phyloP scores from a whole-genome alignment of 2,888 invertebrate species.

The Heliconius ismenius region DNA sequence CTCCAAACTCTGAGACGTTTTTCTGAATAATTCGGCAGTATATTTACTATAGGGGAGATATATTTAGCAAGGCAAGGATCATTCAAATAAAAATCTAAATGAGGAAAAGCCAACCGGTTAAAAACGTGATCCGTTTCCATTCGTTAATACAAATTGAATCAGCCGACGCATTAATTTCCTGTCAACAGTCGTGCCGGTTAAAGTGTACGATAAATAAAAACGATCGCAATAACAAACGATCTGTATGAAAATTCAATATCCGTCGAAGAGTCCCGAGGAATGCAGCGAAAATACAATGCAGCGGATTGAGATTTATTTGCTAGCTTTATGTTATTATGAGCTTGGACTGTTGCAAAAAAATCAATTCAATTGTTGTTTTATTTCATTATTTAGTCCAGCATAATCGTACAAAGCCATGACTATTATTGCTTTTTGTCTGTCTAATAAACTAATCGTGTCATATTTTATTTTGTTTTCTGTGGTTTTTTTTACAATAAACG shows the following conservation, averaged over 20 bases:
- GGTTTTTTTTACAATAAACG: neutral
- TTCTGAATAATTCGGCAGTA: slow-evolving; percentile 31
- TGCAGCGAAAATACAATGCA: slow-evolving; percentile 62
- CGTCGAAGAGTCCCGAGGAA: slow-evolving; percentile 60
- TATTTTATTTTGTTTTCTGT: neutral
- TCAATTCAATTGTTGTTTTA: neutral
- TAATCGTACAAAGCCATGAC: neutral
- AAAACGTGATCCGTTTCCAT: slow-evolving; percentile 39
- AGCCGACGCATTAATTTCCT: slow-evolving; percentile 76
- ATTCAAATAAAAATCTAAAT: slow-evolving; percentile 27
- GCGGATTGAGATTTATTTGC: slow-evolving; percentile 63
- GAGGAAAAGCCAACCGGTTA: slow-evolving; percentile 19
- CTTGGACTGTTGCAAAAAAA: slow-evolving; percentile 22
- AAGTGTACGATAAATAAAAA: slow-evolving; percentile 71
- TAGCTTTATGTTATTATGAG: slow-evolving; percentile 34
- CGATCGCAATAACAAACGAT: slow-evolving; percentile 68
- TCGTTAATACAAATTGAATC: slow-evolving; percentile 64
- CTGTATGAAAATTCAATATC: slow-evolving; percentile 80
- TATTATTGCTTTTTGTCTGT: neutral
- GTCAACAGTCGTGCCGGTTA: slow-evolving; percentile 64
- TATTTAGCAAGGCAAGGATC: slow-evolving; percentile 15
- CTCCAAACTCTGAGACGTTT: slow-evolving; percentile 35
- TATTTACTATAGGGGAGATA: slow-evolving; percentile 16
- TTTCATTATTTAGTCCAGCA: neutral
- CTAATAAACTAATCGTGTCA: neutral